Conservation (phyloP, 2,888 invertebrate species). For the Buathra laborator region DNA sequence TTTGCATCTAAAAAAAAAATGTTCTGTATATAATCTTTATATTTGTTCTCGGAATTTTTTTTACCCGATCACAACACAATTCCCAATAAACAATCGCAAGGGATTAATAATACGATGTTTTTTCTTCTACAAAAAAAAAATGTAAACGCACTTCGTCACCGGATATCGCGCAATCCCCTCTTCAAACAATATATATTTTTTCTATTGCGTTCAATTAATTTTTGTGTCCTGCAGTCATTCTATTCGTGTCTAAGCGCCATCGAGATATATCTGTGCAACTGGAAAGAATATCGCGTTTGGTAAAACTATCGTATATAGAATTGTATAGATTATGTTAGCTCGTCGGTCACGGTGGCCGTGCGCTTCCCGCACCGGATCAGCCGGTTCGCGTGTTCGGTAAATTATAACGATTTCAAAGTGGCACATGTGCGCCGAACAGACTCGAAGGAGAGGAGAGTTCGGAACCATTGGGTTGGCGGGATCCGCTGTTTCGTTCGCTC, state of each 20-base stretch:
- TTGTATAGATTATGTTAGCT: slow-evolving; percentile 6
- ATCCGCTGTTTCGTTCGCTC: slow-evolving; percentile 7
- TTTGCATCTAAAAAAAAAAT: no score
- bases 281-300: neutral
- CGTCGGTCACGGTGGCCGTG: slow-evolving; percentile 18
- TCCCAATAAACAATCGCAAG: neutral
- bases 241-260: neutral
- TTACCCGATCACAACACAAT: neutral
- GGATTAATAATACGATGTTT: neutral
- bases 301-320: neutral
- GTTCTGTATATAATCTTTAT: no score
- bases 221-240: neutral
- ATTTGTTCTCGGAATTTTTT: no score
- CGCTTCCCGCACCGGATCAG: slow-evolving; percentile 46
- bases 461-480: slow-evolving; percentile 44
- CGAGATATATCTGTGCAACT: neutral
- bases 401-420: slow-evolving; percentile 78
- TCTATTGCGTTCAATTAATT: neutral
- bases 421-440: slow-evolving; percentile 76
- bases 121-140: neutral
- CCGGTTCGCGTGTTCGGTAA: slow-evolving; percentile 71
- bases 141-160: neutral
- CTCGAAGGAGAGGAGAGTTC: slow-evolving; percentile 59
- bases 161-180: neutral
- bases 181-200: neutral